A percentile compares a stretch with the other conserved stretches of the same genome.
Evolutionary conservation across 2,888 invertebrate genomes (phyloP).

Genomic region (Diogma glabrata): DNA sequence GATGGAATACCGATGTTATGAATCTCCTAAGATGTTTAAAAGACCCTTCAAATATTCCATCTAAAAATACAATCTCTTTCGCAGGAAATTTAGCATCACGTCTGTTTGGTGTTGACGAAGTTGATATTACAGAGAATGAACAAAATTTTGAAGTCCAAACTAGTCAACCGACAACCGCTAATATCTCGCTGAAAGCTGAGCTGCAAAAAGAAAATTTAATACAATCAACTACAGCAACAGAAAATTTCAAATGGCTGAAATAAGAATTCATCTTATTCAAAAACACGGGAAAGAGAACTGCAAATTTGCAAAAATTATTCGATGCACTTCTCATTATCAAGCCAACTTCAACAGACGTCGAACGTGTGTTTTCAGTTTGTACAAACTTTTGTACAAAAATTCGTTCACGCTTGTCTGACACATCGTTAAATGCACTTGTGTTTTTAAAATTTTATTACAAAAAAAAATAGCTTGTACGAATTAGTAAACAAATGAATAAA

Average conservation of each 20-base stretch:
- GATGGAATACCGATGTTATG: constrained; percentile 6
- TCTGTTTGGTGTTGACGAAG: neutral
- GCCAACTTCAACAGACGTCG: neutral
- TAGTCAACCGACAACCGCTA: neutral
- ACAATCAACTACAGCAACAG: neutral
- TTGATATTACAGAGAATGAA: neutral
- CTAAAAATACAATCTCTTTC: constrained; percentile 3
- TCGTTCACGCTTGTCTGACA: no score
- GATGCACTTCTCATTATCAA: neutral
- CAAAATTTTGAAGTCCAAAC: neutral
- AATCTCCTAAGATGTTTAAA: neutral
- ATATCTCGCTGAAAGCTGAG: neutral
- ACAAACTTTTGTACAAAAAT: neutral
- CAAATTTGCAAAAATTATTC: neutral
- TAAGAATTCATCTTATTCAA: neutral
- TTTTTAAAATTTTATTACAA: no score
- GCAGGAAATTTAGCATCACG: neutral
- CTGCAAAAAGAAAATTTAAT: neutral
- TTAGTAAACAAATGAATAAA: no score
- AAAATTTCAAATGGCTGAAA: neutral
- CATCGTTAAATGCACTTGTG: neutral
- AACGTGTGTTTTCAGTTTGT: no score
- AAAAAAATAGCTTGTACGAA: no score
- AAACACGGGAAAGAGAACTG: neutral
- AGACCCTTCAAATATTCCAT: neutral